Evolutionary conservation across 2,797 vertebrate species (phyloP).

Genomic region (Gymnothorax javanicus): DNA sequence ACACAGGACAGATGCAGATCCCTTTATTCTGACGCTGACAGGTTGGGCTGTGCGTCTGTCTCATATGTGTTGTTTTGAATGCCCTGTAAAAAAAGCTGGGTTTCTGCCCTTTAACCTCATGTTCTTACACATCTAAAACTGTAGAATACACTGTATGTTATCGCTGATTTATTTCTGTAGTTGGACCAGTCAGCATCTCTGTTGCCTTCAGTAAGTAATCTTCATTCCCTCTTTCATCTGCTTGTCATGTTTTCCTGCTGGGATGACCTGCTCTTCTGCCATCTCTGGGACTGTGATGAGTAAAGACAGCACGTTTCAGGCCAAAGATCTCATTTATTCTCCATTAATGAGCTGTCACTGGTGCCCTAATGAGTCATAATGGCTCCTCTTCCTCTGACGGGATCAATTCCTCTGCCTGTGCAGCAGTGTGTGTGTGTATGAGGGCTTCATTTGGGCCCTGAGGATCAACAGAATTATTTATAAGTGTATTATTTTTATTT

Average conservation of each 20-base stretch:
- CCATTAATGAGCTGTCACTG: slow-evolving; percentile 73
- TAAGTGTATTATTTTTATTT: background rate
- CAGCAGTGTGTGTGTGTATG: slow-evolving; percentile 39
- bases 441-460: slow-evolving; percentile 38
- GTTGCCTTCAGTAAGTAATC: slow-evolving; percentile 13
- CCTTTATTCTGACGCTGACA: too few species aligned
- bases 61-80: too few species aligned
- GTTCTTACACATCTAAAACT: background rate
- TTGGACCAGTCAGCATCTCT: slow-evolving; percentile 41
- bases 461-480: slow-evolving; percentile 8
- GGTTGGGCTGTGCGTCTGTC: too few species aligned
- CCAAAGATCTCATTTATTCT: slow-evolving; percentile 64
- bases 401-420: slow-evolving; percentile 59
- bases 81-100: too few species aligned
- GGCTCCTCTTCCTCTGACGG: slow-evolving; percentile 41
- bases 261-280: background rate
- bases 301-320: slow-evolving; percentile 55
- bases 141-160: background rate
- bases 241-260: slow-evolving; percentile 29
- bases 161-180: slow-evolving; percentile 31
- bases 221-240: background rate
- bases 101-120: too few species aligned
- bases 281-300: slow-evolving; percentile 58
- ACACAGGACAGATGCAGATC: too few species aligned
- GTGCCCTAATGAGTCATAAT: slow-evolving; percentile 70